Percentiles rank a stretch among this genome's conserved stretches.
These are phyloP conservation scores for Andrena marginata DNA, from an alignment of 2,888 invertebrate genomes.

Conservation along the genomic window DNA sequence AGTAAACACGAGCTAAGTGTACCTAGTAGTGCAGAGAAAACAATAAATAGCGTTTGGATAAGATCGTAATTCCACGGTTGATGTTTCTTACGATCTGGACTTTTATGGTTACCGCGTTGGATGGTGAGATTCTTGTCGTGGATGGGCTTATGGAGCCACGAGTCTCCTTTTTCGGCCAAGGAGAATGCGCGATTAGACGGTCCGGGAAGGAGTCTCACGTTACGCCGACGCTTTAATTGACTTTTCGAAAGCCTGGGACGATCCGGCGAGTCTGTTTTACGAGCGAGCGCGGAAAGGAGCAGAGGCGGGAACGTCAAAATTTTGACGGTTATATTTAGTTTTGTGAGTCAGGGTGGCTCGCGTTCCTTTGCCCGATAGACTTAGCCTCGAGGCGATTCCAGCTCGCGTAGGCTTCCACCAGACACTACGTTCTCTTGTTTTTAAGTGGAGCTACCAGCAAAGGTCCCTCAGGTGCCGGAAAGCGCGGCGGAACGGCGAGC, in stretches of 20 bases:
- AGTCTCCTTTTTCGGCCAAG: constrained; percentile 44
- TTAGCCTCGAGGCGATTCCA: constrained; percentile 22
- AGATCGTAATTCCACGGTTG: no score
- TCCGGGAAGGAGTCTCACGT: constrained; percentile 40
- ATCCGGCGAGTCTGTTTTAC: constrained; percentile 32
- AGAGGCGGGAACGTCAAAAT: constrained; percentile 60
- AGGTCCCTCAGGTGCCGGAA: no score
- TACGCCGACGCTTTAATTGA: constrained; percentile 57
- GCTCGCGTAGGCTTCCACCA: neutral
- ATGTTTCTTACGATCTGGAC: neutral
- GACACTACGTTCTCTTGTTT: no score
- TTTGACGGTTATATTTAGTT: constrained; percentile 75
- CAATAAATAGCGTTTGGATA: no score
- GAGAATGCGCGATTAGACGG: constrained; percentile 39
- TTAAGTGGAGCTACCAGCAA: no score
- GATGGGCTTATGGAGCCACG: constrained; percentile 18
- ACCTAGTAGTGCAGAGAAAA: no score
- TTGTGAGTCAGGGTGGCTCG: constrained; percentile 66
- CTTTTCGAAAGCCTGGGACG: constrained; percentile 34
- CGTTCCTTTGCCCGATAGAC: constrained; percentile 46
- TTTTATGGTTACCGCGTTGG: neutral
- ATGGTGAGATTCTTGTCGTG: constrained; percentile 32
- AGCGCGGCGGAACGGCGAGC: neutral
- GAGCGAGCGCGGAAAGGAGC: constrained; percentile 25
- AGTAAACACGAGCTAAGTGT: no score